Base-by-base conservation (phyloP, 1,140 invertebrate species). In the Zaprionus africanus region DNA sequence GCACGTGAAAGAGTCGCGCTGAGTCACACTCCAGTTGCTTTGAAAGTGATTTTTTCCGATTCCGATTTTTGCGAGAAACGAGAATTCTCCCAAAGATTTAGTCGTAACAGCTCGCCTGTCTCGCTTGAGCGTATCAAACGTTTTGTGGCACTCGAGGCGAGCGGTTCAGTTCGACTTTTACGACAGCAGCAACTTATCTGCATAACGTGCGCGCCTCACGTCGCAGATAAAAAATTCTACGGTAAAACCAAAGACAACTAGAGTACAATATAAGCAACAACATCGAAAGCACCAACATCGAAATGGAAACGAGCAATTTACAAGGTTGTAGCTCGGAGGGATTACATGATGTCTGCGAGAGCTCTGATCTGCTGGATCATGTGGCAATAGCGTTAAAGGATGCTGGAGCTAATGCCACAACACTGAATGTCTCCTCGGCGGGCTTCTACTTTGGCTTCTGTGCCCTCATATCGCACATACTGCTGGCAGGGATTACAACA, bases 21-120 rank as follows among this genome's bases (percentile, higher is more conserved):
- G 85, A 90, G 26, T 88, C 84, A 88, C 57, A 85, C 81, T 90
- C 78, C 71, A 90, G 51, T 88, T 74, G 71, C 43, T 88, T 70
- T 78, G 71, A 84, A 81, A 80, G 78, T 51, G 66, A 41, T 81
- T 82, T 81, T 81, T 41, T 28, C n/a, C 41, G 17, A 19, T 19
- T 46, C 51, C 26, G 31, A 19, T 62, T 70, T 56, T 60, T 38
- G 67, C 53, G 22, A 17, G 22, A 17, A 24, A 53, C 63, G 68
- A 19, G 46, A 24, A 51, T 68, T 82, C 76, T 80, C 54, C 36
- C 49, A 61, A 71, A 78, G 69, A 81, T 54, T 31, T 19, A 54
- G 41, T 63, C 63, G 54, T 11, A 38, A 70, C 69, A 65, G 84
- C 73, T 77, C 31, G 54, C 34, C 24, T 31, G 71, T 53, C 67